A percentile compares a stretch with the other conserved stretches of the same genome.
Conservation (phyloP, 2,888 invertebrate species). For the Scelioninae gen. 2 region DNA sequence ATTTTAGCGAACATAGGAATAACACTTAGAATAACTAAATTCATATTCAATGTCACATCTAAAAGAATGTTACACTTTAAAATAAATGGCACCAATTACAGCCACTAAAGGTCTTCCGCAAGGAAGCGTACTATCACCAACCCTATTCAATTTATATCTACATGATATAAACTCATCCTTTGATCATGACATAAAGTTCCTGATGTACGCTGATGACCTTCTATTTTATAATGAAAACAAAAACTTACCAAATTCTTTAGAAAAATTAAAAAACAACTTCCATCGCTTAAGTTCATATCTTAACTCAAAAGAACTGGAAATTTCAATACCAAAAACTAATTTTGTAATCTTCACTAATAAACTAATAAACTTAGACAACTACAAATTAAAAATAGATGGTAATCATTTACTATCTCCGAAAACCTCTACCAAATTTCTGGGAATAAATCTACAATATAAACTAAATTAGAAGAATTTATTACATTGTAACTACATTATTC, state of each 20-base stretch:
- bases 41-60: neutral
- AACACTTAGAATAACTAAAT: neutral
- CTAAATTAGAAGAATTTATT: neutral
- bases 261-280: neutral
- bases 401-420: too few species aligned
- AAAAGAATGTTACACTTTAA: neutral
- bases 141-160: slow-evolving; percentile 11
- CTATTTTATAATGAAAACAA: neutral
- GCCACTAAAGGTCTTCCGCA: slow-evolving; percentile 1
- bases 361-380: too few species aligned
- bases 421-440: too few species aligned
- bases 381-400: too few species aligned
- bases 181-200: neutral
- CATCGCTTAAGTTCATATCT: neutral
- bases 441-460: neutral
- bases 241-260: neutral
- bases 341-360: slow-evolving; percentile 12
- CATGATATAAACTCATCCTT: neutral
- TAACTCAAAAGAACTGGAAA: neutral
- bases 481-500: neutral
- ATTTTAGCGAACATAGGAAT: neutral
- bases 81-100: neutral
- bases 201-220: slow-evolving; percentile 18
- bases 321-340: slow-evolving; percentile 17
- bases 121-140: slow-evolving; percentile 12